Conservation (phyloP, 37 sponge, comb jelly and placozoan species). For the Agelas oroides region DNA sequence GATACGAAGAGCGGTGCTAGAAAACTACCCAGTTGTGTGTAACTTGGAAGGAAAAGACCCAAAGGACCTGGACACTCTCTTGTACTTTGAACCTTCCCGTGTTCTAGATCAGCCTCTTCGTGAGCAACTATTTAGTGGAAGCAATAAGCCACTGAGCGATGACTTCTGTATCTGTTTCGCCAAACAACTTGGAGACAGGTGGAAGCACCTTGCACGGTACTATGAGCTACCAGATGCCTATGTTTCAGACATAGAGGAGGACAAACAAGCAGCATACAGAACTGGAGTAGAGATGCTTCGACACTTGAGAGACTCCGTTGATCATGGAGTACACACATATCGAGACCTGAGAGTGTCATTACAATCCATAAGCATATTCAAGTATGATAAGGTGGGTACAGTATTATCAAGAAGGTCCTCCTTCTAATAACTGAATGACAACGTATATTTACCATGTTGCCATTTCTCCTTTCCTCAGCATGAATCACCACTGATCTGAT, state of each 20-base stretch:
- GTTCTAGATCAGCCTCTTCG: constrained; percentile 2
- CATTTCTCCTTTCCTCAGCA: too few relatives aligned
- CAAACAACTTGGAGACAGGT: constrained; percentile 4
- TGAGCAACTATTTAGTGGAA: not conserved
- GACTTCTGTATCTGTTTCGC: constrained; percentile 11
- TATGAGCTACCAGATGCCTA: not conserved
- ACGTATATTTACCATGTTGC: too few relatives aligned
- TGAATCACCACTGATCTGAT: too few relatives aligned
- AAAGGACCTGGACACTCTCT: not conserved
- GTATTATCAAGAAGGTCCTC: too few relatives aligned
- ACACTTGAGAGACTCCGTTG: not conserved
- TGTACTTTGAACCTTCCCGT: constrained; percentile 26
- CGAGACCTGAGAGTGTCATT: constrained; percentile 8
- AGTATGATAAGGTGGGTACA: not conserved
- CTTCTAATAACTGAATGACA: too few relatives aligned
- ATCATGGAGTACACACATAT: constrained; percentile 23
- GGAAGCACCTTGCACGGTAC: constrained; percentile 13
- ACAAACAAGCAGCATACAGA: not conserved
- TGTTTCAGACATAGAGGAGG: not conserved
- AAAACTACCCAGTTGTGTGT: not conserved
- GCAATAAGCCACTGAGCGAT: not conserved
- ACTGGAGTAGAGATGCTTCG: constrained; percentile 16
- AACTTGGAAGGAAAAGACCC: not conserved
- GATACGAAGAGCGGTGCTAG: not conserved
- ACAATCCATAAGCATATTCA: constrained; percentile 20